Evolutionary conservation across 2,113 vertebrate genomes (phyloP).

Genomic region (Mastomys natalensis): DNA sequence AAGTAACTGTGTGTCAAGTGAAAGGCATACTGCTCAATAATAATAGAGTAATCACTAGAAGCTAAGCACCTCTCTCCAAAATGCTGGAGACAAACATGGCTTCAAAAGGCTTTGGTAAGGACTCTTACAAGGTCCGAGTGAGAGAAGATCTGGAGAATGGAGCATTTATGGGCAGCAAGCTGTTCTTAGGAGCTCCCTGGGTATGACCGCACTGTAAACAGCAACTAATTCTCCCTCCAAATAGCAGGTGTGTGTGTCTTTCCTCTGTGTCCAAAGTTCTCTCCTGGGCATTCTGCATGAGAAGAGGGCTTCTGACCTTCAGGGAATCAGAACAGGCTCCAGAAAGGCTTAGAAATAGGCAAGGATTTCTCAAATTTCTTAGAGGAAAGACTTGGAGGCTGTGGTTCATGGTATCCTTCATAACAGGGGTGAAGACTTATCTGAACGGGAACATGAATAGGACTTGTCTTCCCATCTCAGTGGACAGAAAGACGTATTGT

Average conservation of each 20-base stretch:
- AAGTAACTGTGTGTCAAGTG: conserved; percentile 38
- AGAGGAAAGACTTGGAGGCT: neutral
- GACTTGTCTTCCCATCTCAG: neutral
- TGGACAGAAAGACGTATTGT: neutral
- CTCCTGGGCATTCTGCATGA: neutral
- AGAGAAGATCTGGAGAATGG: neutral
- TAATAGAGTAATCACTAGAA: neutral
- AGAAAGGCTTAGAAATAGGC: neutral
- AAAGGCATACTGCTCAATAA: conserved; percentile 65
- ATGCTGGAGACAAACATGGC: conserved; percentile 24
- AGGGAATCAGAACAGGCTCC: neutral
- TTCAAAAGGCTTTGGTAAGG: conserved; percentile 51
- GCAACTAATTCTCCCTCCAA: neutral
- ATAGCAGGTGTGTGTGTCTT: neutral
- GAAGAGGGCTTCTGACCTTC: neutral
- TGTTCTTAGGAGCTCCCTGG: conserved; percentile 55
- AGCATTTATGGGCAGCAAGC: neutral
- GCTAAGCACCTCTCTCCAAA: conserved; percentile 45
- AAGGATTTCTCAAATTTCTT: neutral
- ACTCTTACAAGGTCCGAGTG: conserved; percentile 20
- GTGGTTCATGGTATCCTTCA: neutral
- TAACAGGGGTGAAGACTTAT: neutral
- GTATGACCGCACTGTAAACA: neutral
- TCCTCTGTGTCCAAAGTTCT: neutral
- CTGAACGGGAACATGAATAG: neutral